Evolutionary conservation across 2,113 vertebrate genomes (phyloP), one percentile per base, ranked within the genome.

Genomic region (Mastomys coucha): DNA sequence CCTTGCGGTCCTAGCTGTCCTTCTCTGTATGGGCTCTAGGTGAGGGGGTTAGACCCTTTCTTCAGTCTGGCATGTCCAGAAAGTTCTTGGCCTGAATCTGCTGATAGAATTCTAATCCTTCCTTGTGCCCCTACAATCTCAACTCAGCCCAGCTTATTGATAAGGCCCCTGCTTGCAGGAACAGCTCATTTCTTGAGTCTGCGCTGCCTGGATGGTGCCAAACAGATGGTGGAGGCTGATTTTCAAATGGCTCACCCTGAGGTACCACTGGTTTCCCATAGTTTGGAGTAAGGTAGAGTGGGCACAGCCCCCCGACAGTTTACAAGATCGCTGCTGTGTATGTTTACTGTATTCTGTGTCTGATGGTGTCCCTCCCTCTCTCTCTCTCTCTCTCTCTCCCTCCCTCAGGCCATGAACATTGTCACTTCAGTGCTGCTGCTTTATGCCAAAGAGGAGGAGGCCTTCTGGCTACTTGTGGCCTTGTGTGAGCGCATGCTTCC

Each of bases 401-500:
- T 82, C 67, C 95, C 96, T 31, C 96, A 99, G 99, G 99, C 99
- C 78, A 99, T 99, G 99, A 99, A 99, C 97, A 99, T 99, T 73
- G 99, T 99, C 96, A 99, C 99, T 0, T 99, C 99, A 0, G 99
- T 99, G 93, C 98, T 99, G 76, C 99, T 99, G 93, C 99, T 99
- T 31, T 99, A 99, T 28, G 99, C 99, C 93, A 99, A 99, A 98
- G 99, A 99, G 70, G 99, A 99, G 91, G 99, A 99, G 97, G 99
- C 99, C 8, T 99, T 99, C 96, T 99, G 99, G 99, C 97, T 99
- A 93, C 98, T 99, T 0, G 99, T 99, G 96, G 99, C 99, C 39
- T 98, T 99, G 85, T 99, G 99, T 97, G 99, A 99, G 94, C 98
- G 99, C 86, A 99, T 99, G 99, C 99, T 99, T 51, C 99, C 99